Base-by-base conservation (phyloP, 2,113 vertebrate species). In the Sula dactylatra region DNA sequence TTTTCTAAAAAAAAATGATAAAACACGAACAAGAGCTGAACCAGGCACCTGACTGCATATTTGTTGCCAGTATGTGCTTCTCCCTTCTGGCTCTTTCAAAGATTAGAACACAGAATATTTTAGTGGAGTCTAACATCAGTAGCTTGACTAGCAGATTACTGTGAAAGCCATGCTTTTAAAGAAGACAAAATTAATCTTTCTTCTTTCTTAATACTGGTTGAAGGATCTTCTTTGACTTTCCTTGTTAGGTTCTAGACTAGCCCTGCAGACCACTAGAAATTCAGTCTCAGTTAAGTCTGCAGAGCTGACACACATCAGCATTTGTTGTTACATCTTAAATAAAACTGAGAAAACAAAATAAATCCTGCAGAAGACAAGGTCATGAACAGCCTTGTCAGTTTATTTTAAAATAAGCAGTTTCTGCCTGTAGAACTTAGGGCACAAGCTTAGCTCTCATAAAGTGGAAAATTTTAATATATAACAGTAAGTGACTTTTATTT, bases 391-490 rank as follows among this genome's bases (percentile, higher is more conserved):
- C 73, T 70, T 73, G 56, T 78, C 31, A n/a, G 22, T 70, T 96
- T 92, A 58, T 78, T 97, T 96, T 62, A 65, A 90, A 92, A 95
- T 36, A 91, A 62, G 49, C n/a, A n/a, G 22, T 62, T 96, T 81
- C 82, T 90, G 40, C 65, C 83, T 83, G n/a, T 38, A 38, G 59
- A 61, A 61, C 58, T 91, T 76, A 70, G 25, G 73, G 54, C n/a
- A 92, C 84, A 93, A 96, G 16, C 89, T 96, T 71, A 86, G 38
- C 42, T 94, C 49, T 90, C 71, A 70, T 77, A 62, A 73, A 74
- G 59, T 64, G 32, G 71, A 91, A 94, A 78, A 62, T 47, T 73
- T 73, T 69, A 47, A 78, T 42, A 31, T 12, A 32, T 42, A 44
- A 81, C 26, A 49, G 45, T 52, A 47, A 56, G 34, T 76, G 17